Evolutionary conservation across 2,888 invertebrate species (phyloP), one percentile per base, ranked within the genome.

Genomic region (Drosophila imparisetae): DNA sequence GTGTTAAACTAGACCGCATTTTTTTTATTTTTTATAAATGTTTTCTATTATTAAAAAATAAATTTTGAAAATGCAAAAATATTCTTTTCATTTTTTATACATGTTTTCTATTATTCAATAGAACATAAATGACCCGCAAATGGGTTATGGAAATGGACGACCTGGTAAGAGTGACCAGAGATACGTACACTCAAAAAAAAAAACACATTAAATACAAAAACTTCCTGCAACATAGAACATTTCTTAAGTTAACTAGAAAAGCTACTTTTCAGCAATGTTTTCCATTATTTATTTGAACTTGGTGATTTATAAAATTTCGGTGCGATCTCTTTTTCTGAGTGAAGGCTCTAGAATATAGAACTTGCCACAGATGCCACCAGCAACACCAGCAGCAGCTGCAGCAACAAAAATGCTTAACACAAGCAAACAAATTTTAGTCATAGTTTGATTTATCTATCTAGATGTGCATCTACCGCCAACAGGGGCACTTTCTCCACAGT

Each of bases 361-460:
- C 45, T 24, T 57, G 55, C 42, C 30, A 15, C 40, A 34, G 40
- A 48, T 45, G 42, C 57, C 4, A 36, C 8, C 8, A 13, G 38
- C 42, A 30, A 21, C 52, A 63, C 15, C 57, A 58, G 27, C 61
- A 50, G 18, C 62, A 55, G 59, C 53, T 40, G 11, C 32, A 34
- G 6, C 27, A 32, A 36, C 27, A 21, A 24, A 48, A 69, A 36
- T 27, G 7, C 36, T 27, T 18, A 49, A 59, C 32, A 70, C 34
- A 69, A 49, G 69, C 63, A 64, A 78, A 83, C 73, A 63, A 58
- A 75, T 70, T 67, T 74, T 59, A 70, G 61, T 66, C 59, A 70
- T 71, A 68, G 72, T 71, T 77, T 85, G 88, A 87, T 87, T 85
- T 85, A 87, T 88, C 80, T 66, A 72, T 69, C 59, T 50, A 64